Percentiles rank a stretch among this genome's conserved stretches.
phyloP scores from a whole-genome alignment of 2,113 vertebrate species.

The Mixornis gularis region DNA sequence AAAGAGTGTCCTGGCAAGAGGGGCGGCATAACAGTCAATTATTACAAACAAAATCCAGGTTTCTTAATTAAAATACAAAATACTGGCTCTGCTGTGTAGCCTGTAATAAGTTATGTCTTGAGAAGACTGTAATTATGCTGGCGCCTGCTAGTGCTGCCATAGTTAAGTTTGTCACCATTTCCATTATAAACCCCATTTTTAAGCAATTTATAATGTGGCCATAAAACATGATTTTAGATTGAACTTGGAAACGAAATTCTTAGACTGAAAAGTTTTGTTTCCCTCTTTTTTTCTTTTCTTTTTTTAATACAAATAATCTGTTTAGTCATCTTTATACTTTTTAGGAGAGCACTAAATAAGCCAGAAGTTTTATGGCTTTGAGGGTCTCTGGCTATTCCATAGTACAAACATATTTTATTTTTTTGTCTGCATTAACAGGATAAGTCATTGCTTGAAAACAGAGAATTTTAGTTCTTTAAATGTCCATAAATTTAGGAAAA shows the following conservation, averaged over 20 bases:
- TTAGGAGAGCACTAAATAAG: constrained; percentile 2
- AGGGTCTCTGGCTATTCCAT: neutral
- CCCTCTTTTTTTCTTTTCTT: neutral
- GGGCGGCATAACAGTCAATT: constrained; percentile 68
- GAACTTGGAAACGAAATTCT: constrained; percentile 40
- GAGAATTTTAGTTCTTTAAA: neutral
- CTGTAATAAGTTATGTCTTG: constrained; percentile 68
- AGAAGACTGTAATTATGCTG: constrained; percentile 70
- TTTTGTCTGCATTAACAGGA: neutral
- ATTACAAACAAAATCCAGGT: constrained; percentile 78
- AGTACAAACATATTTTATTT: neutral
- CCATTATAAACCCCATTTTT: constrained; percentile 61
- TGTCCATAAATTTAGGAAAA: neutral
- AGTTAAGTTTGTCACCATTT: constrained; percentile 68
- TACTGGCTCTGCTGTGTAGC: constrained; percentile 57
- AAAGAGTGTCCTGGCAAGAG: constrained; percentile 68
- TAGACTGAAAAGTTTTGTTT: neutral
- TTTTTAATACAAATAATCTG: neutral
- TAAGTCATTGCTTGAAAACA: neutral
- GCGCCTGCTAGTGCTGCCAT: constrained; percentile 63
- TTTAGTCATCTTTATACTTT: constrained; percentile 19
- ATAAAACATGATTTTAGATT: constrained; percentile 52
- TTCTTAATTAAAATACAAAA: constrained; percentile 79
- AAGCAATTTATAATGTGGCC: constrained; percentile 45
- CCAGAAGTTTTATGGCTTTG: constrained; percentile 3